phyloP scores from a whole-genome alignment of 1,140 invertebrate species.

The Aradophagus sp. region DNA sequence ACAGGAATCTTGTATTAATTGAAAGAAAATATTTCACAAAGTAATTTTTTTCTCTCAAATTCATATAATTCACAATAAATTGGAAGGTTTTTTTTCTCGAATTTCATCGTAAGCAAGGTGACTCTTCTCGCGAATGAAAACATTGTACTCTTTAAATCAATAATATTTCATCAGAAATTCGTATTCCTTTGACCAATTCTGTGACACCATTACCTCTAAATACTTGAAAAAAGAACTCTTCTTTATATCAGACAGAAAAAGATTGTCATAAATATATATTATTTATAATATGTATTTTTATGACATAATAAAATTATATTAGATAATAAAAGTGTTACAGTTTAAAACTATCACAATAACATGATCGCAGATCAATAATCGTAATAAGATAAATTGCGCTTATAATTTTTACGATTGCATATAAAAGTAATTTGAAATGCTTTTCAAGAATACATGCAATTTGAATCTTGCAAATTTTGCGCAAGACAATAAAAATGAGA shows the following conservation, averaged over 20 bases:
- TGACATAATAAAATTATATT: slow-evolving; percentile 3
- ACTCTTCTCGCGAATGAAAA: slow-evolving; percentile 30
- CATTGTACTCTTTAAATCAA: slow-evolving; percentile 38
- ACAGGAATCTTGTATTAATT: no score
- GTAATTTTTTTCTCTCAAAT: no score
- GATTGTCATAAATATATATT: not conserved
- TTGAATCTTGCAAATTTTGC: no score
- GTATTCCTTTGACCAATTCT: slow-evolving; percentile 43
- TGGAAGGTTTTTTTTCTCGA: slow-evolving; percentile 15
- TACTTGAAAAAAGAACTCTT: slow-evolving; percentile 6
- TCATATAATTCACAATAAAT: not conserved
- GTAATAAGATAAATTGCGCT: not conserved
- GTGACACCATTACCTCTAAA: slow-evolving; percentile 33
- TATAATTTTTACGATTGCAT: not conserved
- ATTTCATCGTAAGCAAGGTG: slow-evolving; percentile 18
- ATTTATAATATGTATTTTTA: slow-evolving; percentile 8
- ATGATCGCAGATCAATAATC: not conserved
- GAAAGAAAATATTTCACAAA: no score
- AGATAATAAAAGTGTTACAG: not conserved
- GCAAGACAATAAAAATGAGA: no score
- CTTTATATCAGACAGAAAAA: slow-evolving; percentile 4
- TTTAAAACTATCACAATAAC: not conserved
- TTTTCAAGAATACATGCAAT: no score
- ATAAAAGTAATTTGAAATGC: not conserved
- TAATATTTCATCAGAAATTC: slow-evolving; percentile 44